Conservation (phyloP, 2,888 invertebrate species). For the Cataglyphis rosenhaueri region DNA sequence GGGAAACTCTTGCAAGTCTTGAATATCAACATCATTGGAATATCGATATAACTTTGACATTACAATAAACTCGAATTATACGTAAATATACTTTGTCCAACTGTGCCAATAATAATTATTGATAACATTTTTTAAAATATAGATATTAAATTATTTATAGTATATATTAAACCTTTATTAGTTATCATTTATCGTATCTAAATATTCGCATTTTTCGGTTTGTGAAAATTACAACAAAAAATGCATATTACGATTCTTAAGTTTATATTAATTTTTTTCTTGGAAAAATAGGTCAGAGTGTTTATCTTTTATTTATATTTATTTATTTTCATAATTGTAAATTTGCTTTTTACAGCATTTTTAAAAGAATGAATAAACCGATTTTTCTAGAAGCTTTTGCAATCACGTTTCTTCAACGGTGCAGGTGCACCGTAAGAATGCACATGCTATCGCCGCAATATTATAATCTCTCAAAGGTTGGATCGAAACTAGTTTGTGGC, state of each 20-base stretch:
- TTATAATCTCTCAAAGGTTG: background rate
- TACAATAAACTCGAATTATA: constrained; percentile 4
- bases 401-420: background rate
- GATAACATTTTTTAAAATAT: background rate
- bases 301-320: background rate
- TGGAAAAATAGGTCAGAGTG: background rate
- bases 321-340: background rate
- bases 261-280: background rate
- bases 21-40: background rate
- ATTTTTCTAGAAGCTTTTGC: background rate
- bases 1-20: constrained; percentile 1
- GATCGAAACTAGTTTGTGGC: background rate
- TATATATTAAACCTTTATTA: background rate
- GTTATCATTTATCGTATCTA: background rate
- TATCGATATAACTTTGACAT: constrained; percentile 11
- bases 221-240: background rate
- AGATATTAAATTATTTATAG: background rate
- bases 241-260: background rate
- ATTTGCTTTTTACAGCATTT: background rate
- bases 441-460: background rate
- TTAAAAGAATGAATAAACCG: background rate
- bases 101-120: background rate
- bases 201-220: background rate
- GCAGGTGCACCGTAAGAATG: background rate
- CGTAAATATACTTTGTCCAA: background rate